Evolutionary conservation across 30 jellyfish, hydroid and myxozoan genomes (phyloP).

Genomic region (Aurelia sp.): DNA sequence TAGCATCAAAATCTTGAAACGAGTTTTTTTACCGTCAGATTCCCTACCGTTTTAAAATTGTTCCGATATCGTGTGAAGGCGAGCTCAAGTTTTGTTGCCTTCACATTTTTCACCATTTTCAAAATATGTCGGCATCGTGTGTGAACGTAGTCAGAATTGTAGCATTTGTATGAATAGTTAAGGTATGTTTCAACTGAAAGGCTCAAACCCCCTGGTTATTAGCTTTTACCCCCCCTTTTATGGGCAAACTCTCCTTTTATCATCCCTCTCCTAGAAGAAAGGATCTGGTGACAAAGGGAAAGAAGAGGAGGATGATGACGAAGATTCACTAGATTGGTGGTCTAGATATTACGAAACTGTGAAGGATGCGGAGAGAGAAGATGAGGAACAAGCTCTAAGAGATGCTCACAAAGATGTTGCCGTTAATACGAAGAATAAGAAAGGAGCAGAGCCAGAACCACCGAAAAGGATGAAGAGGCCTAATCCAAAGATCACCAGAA

Average conservation of each 20-base stretch:
- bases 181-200: no score
- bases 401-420: constrained; percentile 61
- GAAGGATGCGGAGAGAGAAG: constrained; percentile 87
- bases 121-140: no score
- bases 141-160: no score
- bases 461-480: constrained; percentile 74
- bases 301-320: constrained; percentile 93
- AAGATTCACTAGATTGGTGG: constrained; percentile 98
- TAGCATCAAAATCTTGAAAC: no score
- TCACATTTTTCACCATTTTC: no score
- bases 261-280: constrained; percentile 21
- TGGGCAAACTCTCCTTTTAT: no score
- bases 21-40: no score
- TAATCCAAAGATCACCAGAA: constrained; percentile 93
- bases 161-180: no score
- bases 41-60: no score
- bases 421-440: constrained; percentile 74
- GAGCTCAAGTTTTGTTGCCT: no score
- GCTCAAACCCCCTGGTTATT: neutral
- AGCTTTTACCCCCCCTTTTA: neutral
- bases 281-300: constrained; percentile 68
- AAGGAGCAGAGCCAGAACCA: constrained; percentile 79
- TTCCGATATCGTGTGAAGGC: no score
- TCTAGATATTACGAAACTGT: constrained; percentile 93
- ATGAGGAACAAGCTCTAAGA: constrained; percentile 67